phyloP scores from a whole-genome alignment of 2,113 vertebrate species.

The Esox niger region DNA sequence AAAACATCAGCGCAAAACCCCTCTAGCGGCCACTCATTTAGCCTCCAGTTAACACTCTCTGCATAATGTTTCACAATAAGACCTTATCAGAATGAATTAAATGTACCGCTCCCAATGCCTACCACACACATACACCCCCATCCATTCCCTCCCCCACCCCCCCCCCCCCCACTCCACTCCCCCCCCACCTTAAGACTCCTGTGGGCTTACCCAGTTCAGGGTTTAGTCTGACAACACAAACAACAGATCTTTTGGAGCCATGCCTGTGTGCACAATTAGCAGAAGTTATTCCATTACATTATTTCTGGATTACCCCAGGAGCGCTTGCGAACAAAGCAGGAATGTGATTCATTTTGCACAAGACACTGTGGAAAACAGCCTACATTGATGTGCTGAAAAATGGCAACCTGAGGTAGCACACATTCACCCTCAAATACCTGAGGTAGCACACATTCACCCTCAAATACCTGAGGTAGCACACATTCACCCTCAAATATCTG shows the following conservation, averaged over 20 bases:
- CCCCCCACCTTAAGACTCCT: conserved; percentile 34
- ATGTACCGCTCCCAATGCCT: conserved; percentile 21
- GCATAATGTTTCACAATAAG: neutral
- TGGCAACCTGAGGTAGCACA: neutral
- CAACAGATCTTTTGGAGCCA: conserved; percentile 57
- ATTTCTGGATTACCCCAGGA: conserved; percentile 57
- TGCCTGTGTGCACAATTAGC: conserved; percentile 71
- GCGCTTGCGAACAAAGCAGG: conserved; percentile 57
- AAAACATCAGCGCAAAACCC: neutral
- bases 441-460: no score
- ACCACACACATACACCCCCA: neutral
- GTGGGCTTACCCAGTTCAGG: conserved; percentile 47
- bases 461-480: no score
- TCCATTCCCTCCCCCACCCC: conserved; percentile 15
- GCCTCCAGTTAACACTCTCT: conserved; percentile 5
- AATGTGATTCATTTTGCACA: conserved; percentile 34
- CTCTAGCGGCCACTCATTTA: neutral
- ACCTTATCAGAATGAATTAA: no score
- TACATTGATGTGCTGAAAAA: conserved; percentile 9
- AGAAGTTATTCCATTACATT: conserved; percentile 66
- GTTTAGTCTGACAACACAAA: conserved; percentile 68
- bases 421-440: no score
- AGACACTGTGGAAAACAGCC: conserved; percentile 23
- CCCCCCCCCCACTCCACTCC: conserved; percentile 31
- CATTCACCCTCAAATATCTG: no score